Conservation (phyloP, 2,797 vertebrate genomes). For the Valencia hispanica region DNA sequence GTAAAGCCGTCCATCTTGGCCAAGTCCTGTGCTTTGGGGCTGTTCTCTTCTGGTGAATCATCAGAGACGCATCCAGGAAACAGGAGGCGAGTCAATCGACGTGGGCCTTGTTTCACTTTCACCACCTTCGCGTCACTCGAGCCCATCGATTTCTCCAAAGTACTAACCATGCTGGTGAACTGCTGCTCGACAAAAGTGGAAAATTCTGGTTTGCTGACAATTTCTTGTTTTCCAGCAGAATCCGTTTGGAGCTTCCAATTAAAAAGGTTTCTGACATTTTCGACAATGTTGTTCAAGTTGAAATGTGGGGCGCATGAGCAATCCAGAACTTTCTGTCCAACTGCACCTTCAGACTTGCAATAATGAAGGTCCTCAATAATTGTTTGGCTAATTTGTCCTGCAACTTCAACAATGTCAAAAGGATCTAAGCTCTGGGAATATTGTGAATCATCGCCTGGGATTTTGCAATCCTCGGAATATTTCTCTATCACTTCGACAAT, state of each 20-base stretch:
- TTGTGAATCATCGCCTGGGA: background rate
- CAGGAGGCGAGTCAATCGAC: background rate
- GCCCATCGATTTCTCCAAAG: background rate
- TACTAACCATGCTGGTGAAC: background rate
- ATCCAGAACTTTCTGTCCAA: background rate
- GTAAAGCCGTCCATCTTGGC: background rate
- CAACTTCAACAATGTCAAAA: background rate
- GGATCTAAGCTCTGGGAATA: background rate
- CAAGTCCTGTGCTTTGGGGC: background rate
- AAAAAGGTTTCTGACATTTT: background rate
- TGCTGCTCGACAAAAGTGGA: background rate
- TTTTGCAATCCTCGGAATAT: background rate
- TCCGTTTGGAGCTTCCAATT: background rate
- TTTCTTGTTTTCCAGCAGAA: background rate
- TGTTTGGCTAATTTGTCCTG: background rate
- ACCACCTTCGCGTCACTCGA: background rate
- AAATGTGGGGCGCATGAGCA: background rate
- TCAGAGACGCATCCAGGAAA: background rate
- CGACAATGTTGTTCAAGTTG: background rate
- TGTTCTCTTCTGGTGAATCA: background rate
- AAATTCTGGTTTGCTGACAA: background rate
- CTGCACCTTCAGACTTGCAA: background rate
- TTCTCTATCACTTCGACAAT: background rate
- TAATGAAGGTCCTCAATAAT: background rate
- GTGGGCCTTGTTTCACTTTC: background rate